Evolutionary conservation across 2,797 vertebrate species (phyloP).

Genomic region (Nyctibius grandis): DNA sequence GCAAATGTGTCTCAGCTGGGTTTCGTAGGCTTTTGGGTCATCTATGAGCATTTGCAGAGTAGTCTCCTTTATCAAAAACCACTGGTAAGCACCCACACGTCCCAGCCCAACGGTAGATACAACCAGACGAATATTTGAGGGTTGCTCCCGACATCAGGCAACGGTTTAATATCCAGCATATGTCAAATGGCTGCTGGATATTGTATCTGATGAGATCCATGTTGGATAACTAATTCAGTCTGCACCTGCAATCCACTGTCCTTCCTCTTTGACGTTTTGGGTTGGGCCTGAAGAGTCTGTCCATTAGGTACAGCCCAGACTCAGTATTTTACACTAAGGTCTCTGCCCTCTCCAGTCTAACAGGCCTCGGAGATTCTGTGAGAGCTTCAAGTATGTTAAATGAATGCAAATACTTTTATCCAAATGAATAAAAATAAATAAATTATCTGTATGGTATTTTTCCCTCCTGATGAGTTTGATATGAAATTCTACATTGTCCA

Average conservation of each 20-base stretch:
- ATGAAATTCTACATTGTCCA: not conserved
- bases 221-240: not conserved
- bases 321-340: not conserved
- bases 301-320: not conserved
- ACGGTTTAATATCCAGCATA: not conserved
- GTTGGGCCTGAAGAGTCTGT: not conserved
- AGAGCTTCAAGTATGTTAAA: not conserved
- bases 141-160: not conserved
- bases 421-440: not conserved
- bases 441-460: not conserved
- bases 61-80: not conserved
- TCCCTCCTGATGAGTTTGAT: not conserved
- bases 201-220: not conserved
- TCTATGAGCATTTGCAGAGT: not conserved
- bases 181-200: not conserved
- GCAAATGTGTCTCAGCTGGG: not conserved
- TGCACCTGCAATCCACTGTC: not conserved
- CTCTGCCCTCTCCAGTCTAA: not conserved
- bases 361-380: not conserved
- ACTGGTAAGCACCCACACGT: accelerated
- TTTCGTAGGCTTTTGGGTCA: not conserved
- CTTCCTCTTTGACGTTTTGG: accelerated
- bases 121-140: not conserved
- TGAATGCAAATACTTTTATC: not conserved
- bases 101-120: not conserved